These are phyloP conservation scores for Loxodonta africana DNA, from an alignment of 2,113 vertebrate species.

Conservation along the genomic window DNA sequence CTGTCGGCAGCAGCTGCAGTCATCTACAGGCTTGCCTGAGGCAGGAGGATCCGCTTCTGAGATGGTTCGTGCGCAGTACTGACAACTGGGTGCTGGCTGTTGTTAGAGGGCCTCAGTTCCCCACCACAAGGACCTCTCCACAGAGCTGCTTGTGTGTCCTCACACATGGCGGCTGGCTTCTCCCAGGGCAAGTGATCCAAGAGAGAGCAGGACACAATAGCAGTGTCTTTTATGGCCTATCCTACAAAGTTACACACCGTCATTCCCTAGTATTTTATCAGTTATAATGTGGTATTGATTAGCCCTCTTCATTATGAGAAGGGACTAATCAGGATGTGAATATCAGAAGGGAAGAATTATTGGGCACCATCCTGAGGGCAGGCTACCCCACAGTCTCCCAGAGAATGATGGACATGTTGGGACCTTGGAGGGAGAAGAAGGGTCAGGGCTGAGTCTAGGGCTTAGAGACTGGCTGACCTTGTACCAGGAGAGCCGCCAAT, in stretches of 20 bases:
- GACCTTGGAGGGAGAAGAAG: neutral
- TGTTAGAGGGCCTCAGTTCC: too few species aligned
- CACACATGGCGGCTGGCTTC: too few species aligned
- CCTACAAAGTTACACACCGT: fast-evolving
- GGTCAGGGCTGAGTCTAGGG: too few species aligned
- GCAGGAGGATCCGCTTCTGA: neutral
- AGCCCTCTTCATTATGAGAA: neutral
- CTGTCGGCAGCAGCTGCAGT: neutral
- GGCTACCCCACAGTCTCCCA: neutral
- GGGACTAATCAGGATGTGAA: neutral
- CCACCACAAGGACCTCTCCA: too few species aligned
- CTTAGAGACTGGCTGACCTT: neutral
- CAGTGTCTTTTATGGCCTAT: fast-evolving
- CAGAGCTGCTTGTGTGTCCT: too few species aligned
- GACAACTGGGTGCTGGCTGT: too few species aligned
- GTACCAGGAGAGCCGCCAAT: neutral
- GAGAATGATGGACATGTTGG: neutral
- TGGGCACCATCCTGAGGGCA: neutral
- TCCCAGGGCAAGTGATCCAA: too few species aligned
- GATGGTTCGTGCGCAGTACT: fast-evolving
- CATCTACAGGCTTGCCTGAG: neutral
- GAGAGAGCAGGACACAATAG: too few species aligned
- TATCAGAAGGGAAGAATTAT: too few species aligned
- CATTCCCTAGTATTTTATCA: neutral
- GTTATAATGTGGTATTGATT: fast-evolving